These are phyloP conservation scores for Schizopygopsis pylzovi DNA, from an alignment of 2,797 vertebrate genomes.

Conservation along the genomic window DNA sequence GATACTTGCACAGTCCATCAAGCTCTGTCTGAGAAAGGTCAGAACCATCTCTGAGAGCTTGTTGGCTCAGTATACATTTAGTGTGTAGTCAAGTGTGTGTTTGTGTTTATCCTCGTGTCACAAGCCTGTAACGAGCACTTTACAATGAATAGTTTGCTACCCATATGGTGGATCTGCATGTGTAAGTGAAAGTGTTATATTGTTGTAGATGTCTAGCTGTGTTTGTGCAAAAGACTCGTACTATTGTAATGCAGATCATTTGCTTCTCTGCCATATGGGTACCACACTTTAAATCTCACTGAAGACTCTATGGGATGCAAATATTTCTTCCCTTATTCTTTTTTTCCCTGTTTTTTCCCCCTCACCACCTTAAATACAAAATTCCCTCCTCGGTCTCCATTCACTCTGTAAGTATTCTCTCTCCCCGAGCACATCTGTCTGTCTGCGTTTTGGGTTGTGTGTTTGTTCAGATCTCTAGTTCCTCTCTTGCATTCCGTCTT, in stretches of 20 bases:
- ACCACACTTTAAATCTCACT: conserved; percentile 36
- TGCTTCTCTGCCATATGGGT: conserved; percentile 50
- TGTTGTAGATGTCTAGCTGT: conserved; percentile 10
- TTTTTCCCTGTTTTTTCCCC: conserved; percentile 35
- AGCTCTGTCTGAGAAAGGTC: conserved; percentile 2
- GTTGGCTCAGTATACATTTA: conserved; percentile 17
- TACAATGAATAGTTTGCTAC: conserved; percentile 32
- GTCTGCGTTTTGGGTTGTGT: conserved; percentile 34
- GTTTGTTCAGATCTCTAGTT: conserved; percentile 6
- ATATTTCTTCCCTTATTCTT: conserved; percentile 50
- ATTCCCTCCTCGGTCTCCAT: conserved; percentile 51
- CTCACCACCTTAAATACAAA: conserved; percentile 40
- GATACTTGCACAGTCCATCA: conserved; percentile 2
- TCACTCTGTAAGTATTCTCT: conserved; percentile 55
- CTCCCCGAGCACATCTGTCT: conserved; percentile 35
- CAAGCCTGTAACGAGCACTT: conserved; percentile 57
- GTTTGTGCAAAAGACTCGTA: conserved; percentile 12
- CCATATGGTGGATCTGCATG: conserved; percentile 43
- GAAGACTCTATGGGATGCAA: conserved; percentile 29
- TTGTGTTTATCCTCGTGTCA: conserved; percentile 27
- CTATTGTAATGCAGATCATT: conserved; percentile 16
- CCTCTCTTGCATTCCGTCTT: background rate
- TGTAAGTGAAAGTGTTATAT: conserved; percentile 6
- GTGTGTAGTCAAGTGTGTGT: conserved; percentile 1
- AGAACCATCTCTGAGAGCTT: background rate